Base-by-base conservation (phyloP, 1,140 invertebrate species). In the Hesperophylax magnus region DNA sequence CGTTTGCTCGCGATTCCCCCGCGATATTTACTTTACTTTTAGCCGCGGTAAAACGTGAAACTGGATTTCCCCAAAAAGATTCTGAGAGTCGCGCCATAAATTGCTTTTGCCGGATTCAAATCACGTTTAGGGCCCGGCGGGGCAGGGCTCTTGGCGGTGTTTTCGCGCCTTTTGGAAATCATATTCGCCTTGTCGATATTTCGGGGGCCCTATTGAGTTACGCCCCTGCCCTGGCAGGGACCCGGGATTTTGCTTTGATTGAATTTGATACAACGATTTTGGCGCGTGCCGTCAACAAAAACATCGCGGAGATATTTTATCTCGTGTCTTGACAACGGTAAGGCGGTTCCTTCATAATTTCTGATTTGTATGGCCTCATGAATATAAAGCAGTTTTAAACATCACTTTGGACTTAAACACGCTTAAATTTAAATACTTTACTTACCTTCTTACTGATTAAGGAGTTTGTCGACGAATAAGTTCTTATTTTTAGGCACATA, bases 41-140 rank as follows among this genome's bases (percentile, higher is more conserved):
- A 47, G 39, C 39, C 39, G 39, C 39, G 39, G 39, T 14, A 47
- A 47, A 47, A 47, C 11, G 39, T 47, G 39, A 47, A 79, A 82
- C 52, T 78, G 61, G 74, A 63, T 82, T 82, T 82, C 63, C 74
- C 77, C 27, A 17, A 31, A 63, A 71, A 58, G 54, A 72, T 71
- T 81, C 67, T 9, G 11, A 47, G 39, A 14, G 6, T 18, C 65
- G 69, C 54, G 27, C 67, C n/a, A 56, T 71, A 82, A 79, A 82
- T 82, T 82, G 81, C 81, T 82, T 80, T 78, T 54, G 65, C 56
- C 18, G 77, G 47, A 83, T 83, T 83, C 82, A 80, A 83, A 83
- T 83, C 82, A 81, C 82, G 79, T 83, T 80, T 74, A 18, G 24
- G 34, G 56, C 61, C 20, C 34, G 58, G 56, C 65, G 67, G 78